A percentile compares a stretch with the other conserved stretches of the same genome.
Evolutionary conservation across 2,113 vertebrate species (phyloP).

Genomic region (Eleginops maclovinus): DNA sequence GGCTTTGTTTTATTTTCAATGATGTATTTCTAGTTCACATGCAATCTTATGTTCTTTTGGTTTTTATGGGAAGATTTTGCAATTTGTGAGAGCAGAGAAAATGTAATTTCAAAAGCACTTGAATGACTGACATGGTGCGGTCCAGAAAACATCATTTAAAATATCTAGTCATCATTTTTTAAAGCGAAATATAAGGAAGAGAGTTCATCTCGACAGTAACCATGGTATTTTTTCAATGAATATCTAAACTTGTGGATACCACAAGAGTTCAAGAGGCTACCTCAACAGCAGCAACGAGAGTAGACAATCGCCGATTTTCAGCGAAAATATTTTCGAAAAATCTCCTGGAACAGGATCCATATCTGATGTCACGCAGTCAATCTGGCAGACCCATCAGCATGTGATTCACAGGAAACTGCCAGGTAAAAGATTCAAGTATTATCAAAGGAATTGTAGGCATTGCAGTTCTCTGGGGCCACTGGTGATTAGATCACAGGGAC

Average conservation of each 20-base stretch:
- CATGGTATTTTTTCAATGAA: background rate
- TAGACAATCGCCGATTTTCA: background rate
- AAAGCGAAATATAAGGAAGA: background rate
- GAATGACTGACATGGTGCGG: background rate
- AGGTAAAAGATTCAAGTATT: constrained; percentile 17
- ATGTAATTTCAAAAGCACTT: no score
- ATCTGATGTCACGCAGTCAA: constrained; percentile 14
- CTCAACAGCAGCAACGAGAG: background rate
- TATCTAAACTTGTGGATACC: background rate
- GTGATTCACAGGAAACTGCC: constrained; percentile 33
- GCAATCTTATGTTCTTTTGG: no score
- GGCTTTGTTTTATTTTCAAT: background rate
- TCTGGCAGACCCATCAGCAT: constrained; percentile 24
- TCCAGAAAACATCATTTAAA: background rate
- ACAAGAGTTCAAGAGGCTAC: background rate
- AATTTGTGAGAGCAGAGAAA: no score
- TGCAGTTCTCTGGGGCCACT: constrained; percentile 27
- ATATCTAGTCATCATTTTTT: background rate
- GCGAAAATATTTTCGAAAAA: background rate
- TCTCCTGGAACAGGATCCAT: constrained; percentile 11
- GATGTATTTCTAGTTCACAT: background rate
- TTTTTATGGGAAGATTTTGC: no score
- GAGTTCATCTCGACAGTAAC: background rate
- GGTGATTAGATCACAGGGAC: constrained; percentile 29
- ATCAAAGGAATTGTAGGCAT: constrained; percentile 1